These are phyloP conservation scores for Malacoraja senta DNA, from an alignment of 2,797 vertebrate genomes.

Conservation along the genomic window DNA sequence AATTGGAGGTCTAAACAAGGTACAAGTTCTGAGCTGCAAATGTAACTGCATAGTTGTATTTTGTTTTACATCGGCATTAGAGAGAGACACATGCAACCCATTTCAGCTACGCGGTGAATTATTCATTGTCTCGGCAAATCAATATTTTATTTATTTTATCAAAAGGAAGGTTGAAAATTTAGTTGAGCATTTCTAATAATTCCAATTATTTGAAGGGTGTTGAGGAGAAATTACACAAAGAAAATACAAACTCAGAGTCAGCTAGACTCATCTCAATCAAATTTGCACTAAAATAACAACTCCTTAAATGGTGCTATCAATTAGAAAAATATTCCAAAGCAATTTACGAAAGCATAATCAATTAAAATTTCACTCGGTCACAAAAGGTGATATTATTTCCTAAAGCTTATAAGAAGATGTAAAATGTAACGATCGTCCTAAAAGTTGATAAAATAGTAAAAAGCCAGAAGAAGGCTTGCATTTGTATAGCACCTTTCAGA, in stretches of 20 bases:
- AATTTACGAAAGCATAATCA: too few relatives aligned
- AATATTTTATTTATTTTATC: too few relatives aligned
- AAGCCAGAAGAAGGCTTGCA: too few relatives aligned
- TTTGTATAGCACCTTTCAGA: too few relatives aligned
- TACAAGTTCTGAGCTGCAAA: not conserved
- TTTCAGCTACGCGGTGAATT: not conserved
- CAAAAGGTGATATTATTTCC: too few relatives aligned
- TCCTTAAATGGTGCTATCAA: too few relatives aligned
- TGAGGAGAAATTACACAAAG: not conserved
- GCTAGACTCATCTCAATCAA: not conserved
- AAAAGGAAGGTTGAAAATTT: not conserved
- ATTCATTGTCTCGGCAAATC: not conserved
- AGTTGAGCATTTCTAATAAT: not conserved
- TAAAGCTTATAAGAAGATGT: too few relatives aligned
- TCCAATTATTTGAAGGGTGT: not conserved
- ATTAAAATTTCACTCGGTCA: too few relatives aligned
- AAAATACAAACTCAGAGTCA: not conserved
- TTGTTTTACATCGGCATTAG: not conserved
- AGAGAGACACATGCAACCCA: not conserved
- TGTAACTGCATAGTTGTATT: not conserved
- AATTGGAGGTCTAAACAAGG: not conserved
- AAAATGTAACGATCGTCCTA: too few relatives aligned
- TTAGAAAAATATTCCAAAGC: too few relatives aligned
- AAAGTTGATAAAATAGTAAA: too few relatives aligned
- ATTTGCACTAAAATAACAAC: not conserved